Conservation (phyloP, 1,140 invertebrate genomes). For the Drosophila santomea region DNA sequence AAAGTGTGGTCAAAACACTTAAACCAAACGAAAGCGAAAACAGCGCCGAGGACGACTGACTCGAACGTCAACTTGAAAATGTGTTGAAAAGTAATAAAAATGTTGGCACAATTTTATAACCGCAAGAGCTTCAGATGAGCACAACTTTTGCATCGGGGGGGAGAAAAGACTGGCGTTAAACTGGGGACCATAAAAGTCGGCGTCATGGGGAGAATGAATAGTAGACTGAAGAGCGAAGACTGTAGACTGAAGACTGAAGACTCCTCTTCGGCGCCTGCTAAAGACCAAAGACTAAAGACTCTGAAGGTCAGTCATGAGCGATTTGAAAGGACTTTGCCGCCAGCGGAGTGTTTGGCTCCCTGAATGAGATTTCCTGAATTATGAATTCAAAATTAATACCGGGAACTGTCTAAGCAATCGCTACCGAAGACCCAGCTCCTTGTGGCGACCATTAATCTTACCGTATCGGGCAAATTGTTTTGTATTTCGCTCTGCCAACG, state of each 20-base stretch:
- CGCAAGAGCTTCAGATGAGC: slow-evolving; percentile 46
- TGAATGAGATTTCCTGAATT: slow-evolving; percentile 73
- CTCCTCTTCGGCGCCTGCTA: slow-evolving; percentile 33
- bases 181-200: slow-evolving; percentile 51
- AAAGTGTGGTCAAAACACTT: slow-evolving; percentile 26
- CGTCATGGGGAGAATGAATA: slow-evolving; percentile 67
- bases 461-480: slow-evolving; percentile 64
- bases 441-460: slow-evolving; percentile 72
- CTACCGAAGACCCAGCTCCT: slow-evolving; percentile 58
- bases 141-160: slow-evolving; percentile 25
- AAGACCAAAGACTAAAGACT: slow-evolving; percentile 39
- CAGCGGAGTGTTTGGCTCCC: slow-evolving; percentile 49
- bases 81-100: slow-evolving; percentile 83
- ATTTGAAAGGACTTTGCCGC: slow-evolving; percentile 60
- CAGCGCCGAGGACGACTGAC: slow-evolving; percentile 4
- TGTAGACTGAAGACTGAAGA: background rate
- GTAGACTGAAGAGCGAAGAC: background rate
- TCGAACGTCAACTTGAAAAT: slow-evolving; percentile 45
- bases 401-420: slow-evolving; percentile 81
- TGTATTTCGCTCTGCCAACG: slow-evolving; percentile 13
- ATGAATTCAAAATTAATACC: slow-evolving; percentile 83
- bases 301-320: slow-evolving; percentile 63
- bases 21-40: background rate
- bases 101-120: slow-evolving; percentile 80
- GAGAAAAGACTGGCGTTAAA: slow-evolving; percentile 45